Conservation (phyloP, 1,140 invertebrate species). For the Maconellicoccus hirsutus region DNA sequence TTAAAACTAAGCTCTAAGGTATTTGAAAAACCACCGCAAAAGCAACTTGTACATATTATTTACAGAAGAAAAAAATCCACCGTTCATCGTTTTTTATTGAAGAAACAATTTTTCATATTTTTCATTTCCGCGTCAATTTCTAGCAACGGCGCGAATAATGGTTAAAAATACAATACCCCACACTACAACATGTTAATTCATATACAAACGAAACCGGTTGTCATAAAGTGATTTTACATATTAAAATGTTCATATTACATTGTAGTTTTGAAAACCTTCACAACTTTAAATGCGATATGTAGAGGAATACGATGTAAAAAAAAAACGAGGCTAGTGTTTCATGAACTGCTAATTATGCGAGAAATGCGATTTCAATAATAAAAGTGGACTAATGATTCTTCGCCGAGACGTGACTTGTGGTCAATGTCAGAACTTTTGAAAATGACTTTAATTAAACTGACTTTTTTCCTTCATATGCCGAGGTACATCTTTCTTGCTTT, state of each 20-base stretch:
- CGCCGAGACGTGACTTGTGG: constrained; percentile 13
- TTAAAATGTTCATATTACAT: constrained; percentile 10
- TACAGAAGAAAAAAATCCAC: no score
- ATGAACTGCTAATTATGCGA: constrained; percentile 14
- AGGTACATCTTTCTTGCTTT: background rate
- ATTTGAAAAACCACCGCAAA: no score
- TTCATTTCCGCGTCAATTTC: background rate
- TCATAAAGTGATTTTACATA: constrained; percentile 5
- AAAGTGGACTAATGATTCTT: constrained; percentile 19
- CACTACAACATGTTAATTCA: background rate
- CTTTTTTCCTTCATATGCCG: background rate
- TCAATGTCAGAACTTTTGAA: constrained; percentile 17
- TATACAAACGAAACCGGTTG: constrained; percentile 2
- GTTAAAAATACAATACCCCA: background rate
- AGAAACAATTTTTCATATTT: background rate
- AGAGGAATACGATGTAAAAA: background rate
- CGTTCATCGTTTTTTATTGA: no score
- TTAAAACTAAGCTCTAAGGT: no score
- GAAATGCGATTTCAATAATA: constrained; percentile 21
- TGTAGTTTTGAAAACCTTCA: constrained; percentile 9
- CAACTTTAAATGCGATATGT: background rate
- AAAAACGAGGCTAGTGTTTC: constrained; percentile 7
- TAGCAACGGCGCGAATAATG: background rate
- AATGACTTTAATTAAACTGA: constrained; percentile 11
- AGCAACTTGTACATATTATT: no score